Base-by-base conservation (phyloP, 2,888 invertebrate species). In the Xylophagus ater region DNA sequence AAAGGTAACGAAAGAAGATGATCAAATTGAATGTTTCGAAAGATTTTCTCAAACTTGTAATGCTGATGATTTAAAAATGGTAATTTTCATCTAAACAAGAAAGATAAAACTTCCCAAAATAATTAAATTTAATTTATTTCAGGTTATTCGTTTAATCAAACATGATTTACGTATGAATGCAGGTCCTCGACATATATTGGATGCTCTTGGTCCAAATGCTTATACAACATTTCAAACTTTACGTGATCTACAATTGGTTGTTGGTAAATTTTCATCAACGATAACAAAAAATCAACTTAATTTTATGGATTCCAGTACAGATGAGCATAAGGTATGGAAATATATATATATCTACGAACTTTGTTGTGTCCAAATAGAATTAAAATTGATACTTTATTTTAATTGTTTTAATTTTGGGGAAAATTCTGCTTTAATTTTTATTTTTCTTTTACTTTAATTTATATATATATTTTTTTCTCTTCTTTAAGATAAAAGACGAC, bases 111-210 rank as follows among this genome's bases (percentile, higher is more conserved):
- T 14, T 21, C n/a, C 21, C 10, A 12, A 24, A 34, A 31, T 31
- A 31, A 7, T 21, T 23, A 13, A 10, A 31, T 10, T 23, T 13
- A 25, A 26, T 21, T 14, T 23, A 26, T 39, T 37, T 10, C 20
- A 58, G 58, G 68, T 92, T 2, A 77, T 96, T 14, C 72, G 93
- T 10, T 66, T 94, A 25, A 81, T 96, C 19, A 90, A 89, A 62
- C 87, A 88, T 53, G 94, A 96, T 67, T 69, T 96, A 41, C 68
- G 90, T 49, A 93, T 94, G 53, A 90, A 90, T 58, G 83, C 92
- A 20, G 90, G 93, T 1, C 83, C 92, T 0, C 88, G 93, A 60
- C 89, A 88, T 59, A 82, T 96, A 67, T 74, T 94, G 34, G 86
- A 85, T 53, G 92, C 83, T 1, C 73, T 96, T 18, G 86, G 92